Percentiles rank a stretch among this genome's conserved stretches.
phyloP scores from a whole-genome alignment of 2,888 invertebrate species.

The Endomychus coccineus region DNA sequence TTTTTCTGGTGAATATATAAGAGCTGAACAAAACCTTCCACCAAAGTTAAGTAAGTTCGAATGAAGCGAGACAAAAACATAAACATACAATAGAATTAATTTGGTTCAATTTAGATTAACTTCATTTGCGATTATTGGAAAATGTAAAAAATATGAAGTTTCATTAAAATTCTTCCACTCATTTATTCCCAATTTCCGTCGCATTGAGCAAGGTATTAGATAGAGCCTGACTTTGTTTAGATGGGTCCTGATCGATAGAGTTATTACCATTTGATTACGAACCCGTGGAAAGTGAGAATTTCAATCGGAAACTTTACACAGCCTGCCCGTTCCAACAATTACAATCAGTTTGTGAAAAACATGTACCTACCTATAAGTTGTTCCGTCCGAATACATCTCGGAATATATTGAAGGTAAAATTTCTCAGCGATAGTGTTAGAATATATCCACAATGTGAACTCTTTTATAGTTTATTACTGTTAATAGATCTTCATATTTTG shows the following conservation, averaged over 20 bases:
- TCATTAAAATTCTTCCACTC: slow-evolving; percentile 45
- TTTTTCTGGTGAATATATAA: too few relatives aligned
- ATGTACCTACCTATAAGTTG: too few relatives aligned
- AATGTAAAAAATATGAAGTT: slow-evolving; percentile 34
- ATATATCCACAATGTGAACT: too few relatives aligned
- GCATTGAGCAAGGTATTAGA: background rate
- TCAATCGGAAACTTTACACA: too few relatives aligned
- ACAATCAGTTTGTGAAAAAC: too few relatives aligned
- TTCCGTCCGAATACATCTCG: too few relatives aligned
- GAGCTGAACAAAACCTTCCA: too few relatives aligned
- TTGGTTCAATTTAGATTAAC: slow-evolving; percentile 45
- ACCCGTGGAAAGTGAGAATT: background rate
- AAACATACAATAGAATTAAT: slow-evolving; percentile 46
- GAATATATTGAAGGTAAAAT: too few relatives aligned
- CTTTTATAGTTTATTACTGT: too few relatives aligned
- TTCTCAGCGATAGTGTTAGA: too few relatives aligned
- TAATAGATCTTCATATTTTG: too few relatives aligned
- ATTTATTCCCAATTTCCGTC: slow-evolving; percentile 37
- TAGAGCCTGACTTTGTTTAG: background rate
- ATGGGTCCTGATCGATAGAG: slow-evolving; percentile 20
- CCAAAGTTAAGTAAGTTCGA: slow-evolving; percentile 16
- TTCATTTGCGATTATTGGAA: slow-evolving; percentile 39
- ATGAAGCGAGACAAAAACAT: slow-evolving; percentile 29
- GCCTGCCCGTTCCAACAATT: too few relatives aligned
- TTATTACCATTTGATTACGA: slow-evolving; percentile 28